Percentiles rank a stretch among this genome's conserved stretches.
Conservation (phyloP, 1,140 invertebrate species). For the Lanistes nyassanus region DNA sequence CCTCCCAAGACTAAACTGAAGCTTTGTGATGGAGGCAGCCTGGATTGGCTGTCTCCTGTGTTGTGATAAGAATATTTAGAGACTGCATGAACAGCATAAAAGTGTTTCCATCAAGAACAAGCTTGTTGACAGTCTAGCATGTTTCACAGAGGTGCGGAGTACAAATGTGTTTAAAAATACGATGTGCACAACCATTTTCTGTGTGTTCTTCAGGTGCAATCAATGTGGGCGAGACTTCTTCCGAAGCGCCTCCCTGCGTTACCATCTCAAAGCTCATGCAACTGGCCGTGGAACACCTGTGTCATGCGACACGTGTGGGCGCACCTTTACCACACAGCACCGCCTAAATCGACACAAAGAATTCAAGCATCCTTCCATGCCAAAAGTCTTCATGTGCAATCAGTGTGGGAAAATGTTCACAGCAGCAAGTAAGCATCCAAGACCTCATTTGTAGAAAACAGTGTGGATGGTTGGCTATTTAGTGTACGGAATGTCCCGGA, state of each 20-base stretch:
- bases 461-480: too few species aligned
- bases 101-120: too few species aligned
- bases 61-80: too few species aligned
- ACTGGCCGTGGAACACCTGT: slow-evolving; percentile 39
- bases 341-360: slow-evolving; percentile 42
- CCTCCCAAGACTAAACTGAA: too few species aligned
- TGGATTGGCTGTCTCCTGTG: too few species aligned
- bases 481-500: too few species aligned
- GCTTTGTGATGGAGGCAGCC: too few species aligned
- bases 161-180: too few species aligned
- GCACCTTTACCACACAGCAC: slow-evolving; percentile 41
- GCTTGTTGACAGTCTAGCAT: too few species aligned
- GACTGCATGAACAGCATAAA: too few species aligned
- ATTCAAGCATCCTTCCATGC: slow-evolving; percentile 46
- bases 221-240: slow-evolving; percentile 49
- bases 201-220: slow-evolving; percentile 41
- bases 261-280: slow-evolving; percentile 48
- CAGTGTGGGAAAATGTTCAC: slow-evolving; percentile 49
- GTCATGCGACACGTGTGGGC: slow-evolving; percentile 42
- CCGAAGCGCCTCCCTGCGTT: slow-evolving; percentile 37
- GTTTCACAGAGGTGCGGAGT: too few species aligned
- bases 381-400: slow-evolving; percentile 40
- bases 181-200: background rate
- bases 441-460: background rate
- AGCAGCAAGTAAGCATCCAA: slow-evolving; percentile 41